Evolutionary conservation across 2,113 vertebrate species (phyloP).

Genomic region (Lichenostomus cassidix): DNA sequence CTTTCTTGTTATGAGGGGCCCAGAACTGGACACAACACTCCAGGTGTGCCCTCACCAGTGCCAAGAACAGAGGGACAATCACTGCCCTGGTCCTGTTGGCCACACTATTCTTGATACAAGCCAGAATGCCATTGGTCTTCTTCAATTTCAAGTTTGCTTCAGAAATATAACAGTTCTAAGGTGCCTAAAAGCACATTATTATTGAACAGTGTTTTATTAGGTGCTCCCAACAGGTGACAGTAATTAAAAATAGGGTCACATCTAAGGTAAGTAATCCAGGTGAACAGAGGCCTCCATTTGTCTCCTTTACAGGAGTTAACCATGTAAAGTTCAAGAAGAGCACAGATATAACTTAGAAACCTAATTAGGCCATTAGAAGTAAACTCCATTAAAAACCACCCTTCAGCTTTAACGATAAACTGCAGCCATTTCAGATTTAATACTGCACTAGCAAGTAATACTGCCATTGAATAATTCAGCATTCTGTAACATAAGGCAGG

Average conservation of each 20-base stretch:
- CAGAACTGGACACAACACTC: neutral
- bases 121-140: neutral
- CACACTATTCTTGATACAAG: neutral
- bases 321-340: constrained; percentile 59
- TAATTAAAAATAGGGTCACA: constrained; percentile 68
- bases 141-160: constrained; percentile 1
- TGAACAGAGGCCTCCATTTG: constrained; percentile 35
- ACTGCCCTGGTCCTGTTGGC: neutral
- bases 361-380: constrained; percentile 75
- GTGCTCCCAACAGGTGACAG: constrained; percentile 38
- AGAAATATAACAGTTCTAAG: neutral
- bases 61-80: neutral
- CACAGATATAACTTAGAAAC: constrained; percentile 60
- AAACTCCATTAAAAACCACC: constrained; percentile 65
- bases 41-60: accelerated
- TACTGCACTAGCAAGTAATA: constrained; percentile 54
- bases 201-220: constrained; percentile 41
- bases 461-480: constrained; percentile 67
- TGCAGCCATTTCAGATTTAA: constrained; percentile 70
- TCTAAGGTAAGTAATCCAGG: constrained; percentile 45
- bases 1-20: neutral
- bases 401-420: constrained; percentile 63
- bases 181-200: constrained; percentile 32
- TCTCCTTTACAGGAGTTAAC: constrained; percentile 13
- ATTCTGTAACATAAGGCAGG: constrained; percentile 53